Conservation (phyloP, 2,888 invertebrate genomes). For the Linyphia triangularis region DNA sequence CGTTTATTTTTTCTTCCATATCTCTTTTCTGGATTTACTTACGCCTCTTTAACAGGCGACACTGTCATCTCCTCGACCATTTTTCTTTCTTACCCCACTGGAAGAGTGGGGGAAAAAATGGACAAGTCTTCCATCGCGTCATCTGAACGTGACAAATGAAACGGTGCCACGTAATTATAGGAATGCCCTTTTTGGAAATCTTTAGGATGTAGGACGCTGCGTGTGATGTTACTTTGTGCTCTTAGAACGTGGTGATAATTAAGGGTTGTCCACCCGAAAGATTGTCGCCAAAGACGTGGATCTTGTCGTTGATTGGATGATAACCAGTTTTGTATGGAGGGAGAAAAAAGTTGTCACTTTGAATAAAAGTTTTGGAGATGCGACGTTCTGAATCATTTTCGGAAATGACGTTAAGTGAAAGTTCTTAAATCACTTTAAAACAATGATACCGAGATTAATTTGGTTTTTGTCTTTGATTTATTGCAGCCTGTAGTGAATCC, state of each 20-base stretch:
- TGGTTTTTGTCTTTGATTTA: background rate
- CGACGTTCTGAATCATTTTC: background rate
- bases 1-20: background rate
- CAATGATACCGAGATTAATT: background rate
- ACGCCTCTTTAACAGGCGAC: slow-evolving; percentile 22
- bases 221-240: background rate
- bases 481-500: too few relatives aligned
- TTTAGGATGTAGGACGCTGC: background rate
- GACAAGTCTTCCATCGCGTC: slow-evolving; percentile 25
- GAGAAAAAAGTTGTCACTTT: background rate
- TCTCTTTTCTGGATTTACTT: slow-evolving; percentile 31
- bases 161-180: slow-evolving; percentile 55
- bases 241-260: slow-evolving; percentile 21
- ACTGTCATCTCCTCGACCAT: slow-evolving; percentile 32
- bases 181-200: background rate
- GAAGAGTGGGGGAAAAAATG: background rate
- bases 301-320: slow-evolving; percentile 32
- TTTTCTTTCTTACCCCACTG: slow-evolving; percentile 4
- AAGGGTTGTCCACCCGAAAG: slow-evolving; percentile 4
- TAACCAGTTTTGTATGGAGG: background rate
- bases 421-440: background rate
- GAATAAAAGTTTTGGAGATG: background rate
- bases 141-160: slow-evolving; percentile 65
- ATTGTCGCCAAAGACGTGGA: background rate
- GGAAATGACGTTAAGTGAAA: background rate